Evolutionary conservation across 92 coral and sea anemone genomes (phyloP).

Genomic region (Siderastrea siderea): DNA sequence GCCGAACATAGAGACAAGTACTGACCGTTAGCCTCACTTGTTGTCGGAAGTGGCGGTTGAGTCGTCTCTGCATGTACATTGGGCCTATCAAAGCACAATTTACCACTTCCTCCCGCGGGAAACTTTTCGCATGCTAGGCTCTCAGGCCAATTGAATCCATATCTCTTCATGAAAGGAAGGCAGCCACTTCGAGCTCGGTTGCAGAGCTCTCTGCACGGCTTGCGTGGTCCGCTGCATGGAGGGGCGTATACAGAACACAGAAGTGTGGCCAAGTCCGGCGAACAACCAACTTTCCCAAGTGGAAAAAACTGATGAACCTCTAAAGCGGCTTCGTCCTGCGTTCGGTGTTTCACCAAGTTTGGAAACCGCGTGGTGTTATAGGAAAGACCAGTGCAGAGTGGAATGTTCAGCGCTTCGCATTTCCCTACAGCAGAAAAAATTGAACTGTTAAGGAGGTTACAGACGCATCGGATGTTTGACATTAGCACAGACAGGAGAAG

Average conservation of each 20-base stretch:
- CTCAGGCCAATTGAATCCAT: conserved; percentile 55
- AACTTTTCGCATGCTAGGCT: conserved; percentile 11
- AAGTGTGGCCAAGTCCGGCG: conserved; percentile 25
- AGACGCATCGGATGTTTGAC: too few relatives aligned
- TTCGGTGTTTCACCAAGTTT: conserved; percentile 47
- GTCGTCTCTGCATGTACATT: too few relatives aligned
- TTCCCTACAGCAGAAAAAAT: not conserved
- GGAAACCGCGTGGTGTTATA: conserved; percentile 61
- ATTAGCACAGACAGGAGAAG: too few relatives aligned
- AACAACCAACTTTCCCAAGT: conserved; percentile 37
- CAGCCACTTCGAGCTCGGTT: conserved; percentile 33
- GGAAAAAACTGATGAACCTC: conserved; percentile 57
- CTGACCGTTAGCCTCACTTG: too few relatives aligned
- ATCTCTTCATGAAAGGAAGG: conserved; percentile 1
- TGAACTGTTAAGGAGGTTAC: too few relatives aligned
- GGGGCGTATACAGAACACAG: conserved; percentile 67
- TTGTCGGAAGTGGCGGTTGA: too few relatives aligned
- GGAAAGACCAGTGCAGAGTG: conserved; percentile 29
- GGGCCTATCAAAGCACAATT: not conserved
- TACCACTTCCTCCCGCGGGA: not conserved
- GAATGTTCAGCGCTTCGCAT: conserved; percentile 31
- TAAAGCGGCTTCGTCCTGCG: conserved; percentile 34
- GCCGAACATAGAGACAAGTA: too few relatives aligned
- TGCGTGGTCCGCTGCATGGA: conserved; percentile 19
- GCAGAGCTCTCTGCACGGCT: conserved; percentile 61